These are phyloP conservation scores for Melanotus villosus DNA, from an alignment of 2,888 invertebrate species.

Conservation along the genomic window DNA sequence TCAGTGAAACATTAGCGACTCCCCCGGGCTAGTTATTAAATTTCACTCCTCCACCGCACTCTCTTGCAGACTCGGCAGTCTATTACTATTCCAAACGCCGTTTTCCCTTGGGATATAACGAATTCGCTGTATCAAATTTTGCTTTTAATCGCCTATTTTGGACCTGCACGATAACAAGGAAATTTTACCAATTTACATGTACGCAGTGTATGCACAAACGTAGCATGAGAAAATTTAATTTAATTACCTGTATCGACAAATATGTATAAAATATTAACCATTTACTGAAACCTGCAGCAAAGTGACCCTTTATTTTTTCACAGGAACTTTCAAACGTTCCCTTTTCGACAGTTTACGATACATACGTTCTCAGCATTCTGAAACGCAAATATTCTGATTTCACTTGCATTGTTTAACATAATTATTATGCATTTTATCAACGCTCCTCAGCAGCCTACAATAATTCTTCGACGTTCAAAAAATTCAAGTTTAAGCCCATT, in stretches of 20 bases:
- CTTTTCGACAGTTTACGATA: no score
- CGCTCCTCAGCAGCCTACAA: no score
- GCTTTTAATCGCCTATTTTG: slow-evolving; percentile 41
- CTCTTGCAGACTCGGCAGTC: slow-evolving; percentile 47
- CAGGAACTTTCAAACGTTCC: no score
- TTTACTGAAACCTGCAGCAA: no score
- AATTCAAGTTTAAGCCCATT: no score
- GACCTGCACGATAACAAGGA: slow-evolving; percentile 7
- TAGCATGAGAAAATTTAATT: not conserved
- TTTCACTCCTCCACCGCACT: slow-evolving; percentile 45
- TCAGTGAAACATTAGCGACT: slow-evolving; percentile 49
- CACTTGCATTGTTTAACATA: no score
- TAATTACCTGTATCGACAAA: not conserved
- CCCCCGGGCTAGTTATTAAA: slow-evolving; percentile 48
- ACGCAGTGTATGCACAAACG: not conserved
- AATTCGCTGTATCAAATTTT: slow-evolving; percentile 45
- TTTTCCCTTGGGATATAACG: slow-evolving; percentile 42
- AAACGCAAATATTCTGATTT: no score
- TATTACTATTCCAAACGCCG: slow-evolving; percentile 47
- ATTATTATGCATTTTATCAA: no score
- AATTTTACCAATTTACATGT: not conserved
- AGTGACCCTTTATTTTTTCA: no score
- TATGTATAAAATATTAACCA: no score
- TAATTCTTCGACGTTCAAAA: no score
- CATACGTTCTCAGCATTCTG: no score